Evolutionary conservation across 2,113 vertebrate genomes (phyloP).

Genomic region (Anser cygnoides): DNA sequence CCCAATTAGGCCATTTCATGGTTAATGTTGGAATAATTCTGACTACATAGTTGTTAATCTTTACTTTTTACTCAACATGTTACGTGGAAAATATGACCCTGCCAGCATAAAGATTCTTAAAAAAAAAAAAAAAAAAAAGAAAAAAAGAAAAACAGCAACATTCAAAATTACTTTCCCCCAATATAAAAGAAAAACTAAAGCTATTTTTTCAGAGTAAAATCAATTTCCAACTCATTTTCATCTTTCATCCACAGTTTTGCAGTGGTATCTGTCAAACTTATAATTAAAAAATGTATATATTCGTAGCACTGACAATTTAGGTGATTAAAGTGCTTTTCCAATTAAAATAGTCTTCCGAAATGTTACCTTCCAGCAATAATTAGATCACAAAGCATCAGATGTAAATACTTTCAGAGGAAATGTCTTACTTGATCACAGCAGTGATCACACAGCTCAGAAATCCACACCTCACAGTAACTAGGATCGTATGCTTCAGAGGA

Average conservation of each 20-base stretch:
- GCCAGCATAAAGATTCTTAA: background rate
- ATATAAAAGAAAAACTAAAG: background rate
- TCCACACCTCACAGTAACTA: background rate
- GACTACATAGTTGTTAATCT: background rate
- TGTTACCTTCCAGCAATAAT: constrained; percentile 13
- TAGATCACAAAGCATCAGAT: constrained; percentile 3
- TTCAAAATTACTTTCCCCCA: background rate
- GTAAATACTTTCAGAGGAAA: constrained; percentile 14
- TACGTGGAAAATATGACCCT: background rate
- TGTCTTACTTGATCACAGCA: constrained; percentile 4
- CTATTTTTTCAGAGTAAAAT: background rate
- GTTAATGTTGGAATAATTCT: background rate
- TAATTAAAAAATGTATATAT: background rate
- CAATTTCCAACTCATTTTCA: background rate
- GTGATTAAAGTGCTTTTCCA: constrained; percentile 5
- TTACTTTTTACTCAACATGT: background rate
- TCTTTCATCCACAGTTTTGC: background rate
- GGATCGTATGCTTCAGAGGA: constrained; percentile 10
- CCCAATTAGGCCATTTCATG: background rate
- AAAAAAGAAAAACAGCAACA: background rate
- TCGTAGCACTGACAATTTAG: background rate
- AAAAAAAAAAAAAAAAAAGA: background rate
- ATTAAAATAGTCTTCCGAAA: constrained; percentile 35
- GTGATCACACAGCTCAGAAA: background rate
- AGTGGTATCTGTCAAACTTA: background rate